Base-by-base conservation (phyloP, 2,113 vertebrate genomes). In the Nanorana parkeri region DNA sequence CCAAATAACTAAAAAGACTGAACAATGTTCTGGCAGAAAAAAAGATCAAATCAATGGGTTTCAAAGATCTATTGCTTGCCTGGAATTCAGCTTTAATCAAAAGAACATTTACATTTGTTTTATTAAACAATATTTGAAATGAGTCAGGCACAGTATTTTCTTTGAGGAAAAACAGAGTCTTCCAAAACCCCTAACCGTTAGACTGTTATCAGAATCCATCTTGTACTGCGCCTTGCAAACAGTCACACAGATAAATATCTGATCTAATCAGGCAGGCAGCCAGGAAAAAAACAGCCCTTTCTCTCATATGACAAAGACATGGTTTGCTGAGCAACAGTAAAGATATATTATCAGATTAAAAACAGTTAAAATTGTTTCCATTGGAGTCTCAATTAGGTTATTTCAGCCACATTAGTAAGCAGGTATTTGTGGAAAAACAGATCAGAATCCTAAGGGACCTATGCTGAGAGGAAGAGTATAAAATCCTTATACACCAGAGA, bases 221-320 rank as follows among this genome's bases (percentile, higher is more conserved):
- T 47, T 47, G 41, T 47, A 47, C 10, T 47, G 8, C 13, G 41
- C 41, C 41, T 47, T 47, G 13, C 41, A 47, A 71, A 71, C 15
- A 17, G 68, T 54, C 26, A 71, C 10, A 24, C 5, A 19, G 47
- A 17, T 7, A 71, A 28, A 54, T 69, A 21, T 7, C 16, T 47
- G 16, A 71, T 71, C 47, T 54, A 51, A 54, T 54, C 58, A 16
- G 41, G 68, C 29, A 24, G 47, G 21, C 23, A 21, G 47, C 68
- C 68, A 55, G 17, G 23, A 29, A 55, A 72, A 41, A 24, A 19
- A 19, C 28, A 6, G 54, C 26, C 26, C 13, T 47, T 58, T 26
- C 28, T 11, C 51, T 74, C 71, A 58, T 73, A 21, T 60, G 71
- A 74, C 71, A 74, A 28, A 20, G 24, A 23, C 21, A 32, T 32